Evolutionary conservation across 1,140 invertebrate species (phyloP).

Genomic region (Brachionus koreanus): DNA sequence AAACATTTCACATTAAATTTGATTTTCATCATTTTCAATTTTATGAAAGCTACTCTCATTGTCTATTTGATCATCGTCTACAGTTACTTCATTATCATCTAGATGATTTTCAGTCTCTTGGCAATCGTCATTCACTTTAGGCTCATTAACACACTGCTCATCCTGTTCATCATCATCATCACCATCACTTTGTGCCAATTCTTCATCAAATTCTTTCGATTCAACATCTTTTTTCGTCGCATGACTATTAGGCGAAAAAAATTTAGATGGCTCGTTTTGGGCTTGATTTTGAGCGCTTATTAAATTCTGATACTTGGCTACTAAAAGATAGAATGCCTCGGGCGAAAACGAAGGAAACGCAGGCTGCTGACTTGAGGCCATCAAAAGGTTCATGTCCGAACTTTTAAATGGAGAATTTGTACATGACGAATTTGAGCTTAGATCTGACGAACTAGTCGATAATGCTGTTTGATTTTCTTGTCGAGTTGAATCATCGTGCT

Average conservation of each 20-base stretch:
- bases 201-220: neutral
- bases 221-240: neutral
- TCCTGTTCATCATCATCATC: neutral
- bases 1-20: neutral
- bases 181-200: neutral
- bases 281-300: constrained; percentile 6
- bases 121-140: neutral
- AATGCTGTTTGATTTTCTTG: constrained; percentile 5
- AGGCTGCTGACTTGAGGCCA: neutral
- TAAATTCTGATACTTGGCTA: constrained; percentile 31
- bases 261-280: neutral
- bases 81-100: neutral
- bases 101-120: neutral
- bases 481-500: neutral
- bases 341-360: neutral
- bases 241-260: neutral
- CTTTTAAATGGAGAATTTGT: constrained; percentile 25
- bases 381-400: neutral
- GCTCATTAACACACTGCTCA: neutral
- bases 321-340: constrained; percentile 29
- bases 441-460: constrained; percentile 21
- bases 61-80: neutral
- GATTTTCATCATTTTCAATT: neutral
- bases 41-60: neutral
- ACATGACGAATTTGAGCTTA: constrained; percentile 26